phyloP scores from a whole-genome alignment of 1,140 invertebrate genomes.

The Chrysoperla carnea region DNA sequence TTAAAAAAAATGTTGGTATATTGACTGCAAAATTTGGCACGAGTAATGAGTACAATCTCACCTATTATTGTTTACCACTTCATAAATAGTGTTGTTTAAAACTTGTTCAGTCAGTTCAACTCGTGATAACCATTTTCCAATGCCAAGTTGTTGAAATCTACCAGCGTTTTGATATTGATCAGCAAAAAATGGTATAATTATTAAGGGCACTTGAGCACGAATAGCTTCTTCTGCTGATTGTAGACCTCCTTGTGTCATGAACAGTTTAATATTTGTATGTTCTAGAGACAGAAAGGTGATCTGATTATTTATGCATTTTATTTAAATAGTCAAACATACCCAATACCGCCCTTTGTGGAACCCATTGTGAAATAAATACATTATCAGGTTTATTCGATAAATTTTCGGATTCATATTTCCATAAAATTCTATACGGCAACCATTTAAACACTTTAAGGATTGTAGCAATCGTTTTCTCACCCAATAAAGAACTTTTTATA shows the following conservation, averaged over 20 bases:
- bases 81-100: no score
- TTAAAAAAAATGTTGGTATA: background rate
- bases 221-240: slow-evolving; percentile 25
- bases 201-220: slow-evolving; percentile 21
- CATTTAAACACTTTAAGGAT: background rate
- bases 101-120: no score
- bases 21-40: no score
- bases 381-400: background rate
- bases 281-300: slow-evolving; percentile 21
- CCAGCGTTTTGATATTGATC: slow-evolving; percentile 6
- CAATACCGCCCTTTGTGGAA: background rate
- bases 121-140: no score
- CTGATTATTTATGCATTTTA: slow-evolving; percentile 1
- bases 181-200: slow-evolving; percentile 21
- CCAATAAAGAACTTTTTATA: background rate
- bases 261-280: slow-evolving; percentile 21
- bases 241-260: slow-evolving; percentile 28
- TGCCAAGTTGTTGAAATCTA: no score
- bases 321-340: background rate
- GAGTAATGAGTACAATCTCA: no score
- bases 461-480: background rate
- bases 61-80: no score
- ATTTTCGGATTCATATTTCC: background rate
- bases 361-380: background rate
- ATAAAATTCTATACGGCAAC: background rate